Evolutionary conservation across 2,888 invertebrate genomes (phyloP).

Genomic region (Tuberolachnus salignus): DNA sequence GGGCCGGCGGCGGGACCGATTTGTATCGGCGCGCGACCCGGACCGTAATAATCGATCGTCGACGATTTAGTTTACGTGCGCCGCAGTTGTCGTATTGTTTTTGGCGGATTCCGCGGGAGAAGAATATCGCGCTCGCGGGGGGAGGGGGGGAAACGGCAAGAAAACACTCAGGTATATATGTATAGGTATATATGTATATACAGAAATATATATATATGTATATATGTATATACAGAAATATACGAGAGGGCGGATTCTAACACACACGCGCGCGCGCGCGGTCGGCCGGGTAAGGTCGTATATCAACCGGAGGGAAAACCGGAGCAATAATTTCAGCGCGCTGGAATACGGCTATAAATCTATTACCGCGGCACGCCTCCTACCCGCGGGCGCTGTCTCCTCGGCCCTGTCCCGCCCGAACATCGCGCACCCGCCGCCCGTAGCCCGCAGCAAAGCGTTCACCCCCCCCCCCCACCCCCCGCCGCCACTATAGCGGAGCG

Average conservation of each 20-base stretch:
- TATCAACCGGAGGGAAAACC: conserved; percentile 39
- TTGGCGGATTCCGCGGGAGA: not conserved
- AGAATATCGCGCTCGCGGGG: conserved; percentile 15
- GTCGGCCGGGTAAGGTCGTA: conserved; percentile 18
- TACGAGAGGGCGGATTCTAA: conserved; percentile 1
- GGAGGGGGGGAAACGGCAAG: too few species aligned
- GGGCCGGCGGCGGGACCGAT: conserved; percentile 41
- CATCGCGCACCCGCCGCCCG: too few species aligned
- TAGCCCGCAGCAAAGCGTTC: too few species aligned
- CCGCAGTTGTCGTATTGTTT: conserved; percentile 11
- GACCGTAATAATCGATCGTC: conserved; percentile 13
- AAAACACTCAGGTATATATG: too few species aligned
- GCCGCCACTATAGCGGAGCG: not conserved
- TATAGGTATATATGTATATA: too few species aligned
- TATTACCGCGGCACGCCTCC: conserved; percentile 46
- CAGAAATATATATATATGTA: too few species aligned
- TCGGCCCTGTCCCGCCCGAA: too few species aligned
- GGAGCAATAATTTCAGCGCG: conserved; percentile 47
- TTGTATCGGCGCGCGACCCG: conserved; percentile 11
- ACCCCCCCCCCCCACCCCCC: too few species aligned
- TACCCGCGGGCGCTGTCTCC: not conserved
- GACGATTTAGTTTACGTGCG: conserved; percentile 36
- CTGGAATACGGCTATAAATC: conserved; percentile 52
- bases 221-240: too few species aligned
- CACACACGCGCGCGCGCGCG: not conserved